These are phyloP conservation scores for Crotalus adamanteus DNA, from an alignment of 2,797 vertebrate species.

Conservation along the genomic window DNA sequence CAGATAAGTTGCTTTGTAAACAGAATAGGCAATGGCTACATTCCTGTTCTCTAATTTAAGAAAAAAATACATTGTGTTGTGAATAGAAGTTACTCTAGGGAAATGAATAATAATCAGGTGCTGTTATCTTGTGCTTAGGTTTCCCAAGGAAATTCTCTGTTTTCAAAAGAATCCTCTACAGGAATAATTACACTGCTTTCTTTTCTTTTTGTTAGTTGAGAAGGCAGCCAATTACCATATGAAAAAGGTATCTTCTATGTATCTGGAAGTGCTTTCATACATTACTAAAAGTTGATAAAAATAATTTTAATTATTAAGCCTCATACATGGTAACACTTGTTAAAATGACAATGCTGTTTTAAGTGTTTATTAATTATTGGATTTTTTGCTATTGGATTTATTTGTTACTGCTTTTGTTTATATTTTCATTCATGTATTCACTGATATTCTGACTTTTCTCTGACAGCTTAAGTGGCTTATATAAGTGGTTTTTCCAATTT, in stretches of 20 bases:
- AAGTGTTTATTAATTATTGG: neutral
- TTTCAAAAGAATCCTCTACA: neutral
- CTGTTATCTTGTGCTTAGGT: neutral
- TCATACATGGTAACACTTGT: neutral
- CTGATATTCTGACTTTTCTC: neutral
- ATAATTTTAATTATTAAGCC: neutral
- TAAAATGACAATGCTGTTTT: neutral
- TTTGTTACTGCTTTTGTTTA: neutral
- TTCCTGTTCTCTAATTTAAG: neutral
- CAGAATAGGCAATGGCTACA: neutral
- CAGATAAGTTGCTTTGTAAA: neutral
- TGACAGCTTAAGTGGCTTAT: neutral
- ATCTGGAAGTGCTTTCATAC: neutral
- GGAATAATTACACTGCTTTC: neutral
- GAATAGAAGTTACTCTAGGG: neutral
- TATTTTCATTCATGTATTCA: neutral
- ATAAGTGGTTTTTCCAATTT: neutral
- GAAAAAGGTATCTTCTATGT: neutral
- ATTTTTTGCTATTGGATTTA: neutral
- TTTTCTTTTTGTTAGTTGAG: neutral
- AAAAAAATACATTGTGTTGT: neutral
- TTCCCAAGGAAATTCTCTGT: neutral
- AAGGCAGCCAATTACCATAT: neutral
- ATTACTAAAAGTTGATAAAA: neutral
- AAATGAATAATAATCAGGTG: neutral